Evolutionary conservation across 2,797 vertebrate species (phyloP), one percentile per base, ranked within the genome.

Genomic region (Sciurus vulgaris): DNA sequence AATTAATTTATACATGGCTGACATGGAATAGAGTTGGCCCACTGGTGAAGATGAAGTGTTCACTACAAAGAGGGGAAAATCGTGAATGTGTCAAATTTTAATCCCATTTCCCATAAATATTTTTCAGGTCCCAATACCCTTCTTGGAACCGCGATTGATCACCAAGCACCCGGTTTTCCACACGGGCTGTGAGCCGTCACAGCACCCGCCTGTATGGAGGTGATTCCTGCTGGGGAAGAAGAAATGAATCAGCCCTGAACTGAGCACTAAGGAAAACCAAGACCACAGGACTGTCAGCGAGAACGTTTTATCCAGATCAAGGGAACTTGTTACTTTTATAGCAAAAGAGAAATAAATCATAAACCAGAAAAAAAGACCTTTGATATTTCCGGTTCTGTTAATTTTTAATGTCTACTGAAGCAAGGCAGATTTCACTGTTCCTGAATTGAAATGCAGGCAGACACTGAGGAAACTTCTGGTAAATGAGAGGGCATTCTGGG

Each of bases 21-120:
- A 95, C 95, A 83, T 96, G 93, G 97, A 98, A 98, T 98, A 97
- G 98, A 38, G 98, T 98, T 97, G 98, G 95, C 95, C 97, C 97
- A 81, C 89, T 89, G 96, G 98, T 97, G 97, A 98, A 98, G 98
- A 98, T 98, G 97, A 97, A 98, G 98, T 98, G 97, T 98, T 98
- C 96, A 96, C 94, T 97, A 96, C 96, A 96, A 97, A 98, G 97
- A 98, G 94, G 63, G 63, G 97, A 97, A 97, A 97, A 98, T 91
- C 81, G 95, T 97, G 95, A 92, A 98, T 96, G 96, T 94, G 97
- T 98, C 97, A 97, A 96, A 98, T 98, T 98, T 98, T 98, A 98
- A 98, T 98, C 96, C 96, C 97, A 97, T 98, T 98, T 98, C 96
- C 96, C 97, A 83, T 97, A 97, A 98, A 98, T 96, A 98, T 98